These are phyloP conservation scores for Lepidocolaptes lacrymiger DNA, from an alignment of 2,797 vertebrate genomes.

Conservation along the genomic window DNA sequence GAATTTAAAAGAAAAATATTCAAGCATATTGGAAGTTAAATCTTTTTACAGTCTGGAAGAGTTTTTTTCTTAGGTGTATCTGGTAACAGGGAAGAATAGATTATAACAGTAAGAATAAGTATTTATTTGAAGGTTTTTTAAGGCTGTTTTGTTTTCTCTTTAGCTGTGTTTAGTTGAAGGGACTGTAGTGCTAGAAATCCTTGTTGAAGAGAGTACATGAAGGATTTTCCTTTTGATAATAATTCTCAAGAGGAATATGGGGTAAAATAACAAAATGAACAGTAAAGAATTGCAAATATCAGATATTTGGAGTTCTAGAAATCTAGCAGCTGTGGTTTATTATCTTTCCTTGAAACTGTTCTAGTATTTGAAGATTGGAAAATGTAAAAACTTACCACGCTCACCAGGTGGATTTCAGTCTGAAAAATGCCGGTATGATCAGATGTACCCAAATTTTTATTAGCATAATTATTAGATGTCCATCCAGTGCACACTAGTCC, in stretches of 20 bases:
- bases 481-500: background rate
- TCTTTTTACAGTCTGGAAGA: background rate
- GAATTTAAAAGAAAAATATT: background rate
- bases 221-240: background rate
- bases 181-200: background rate
- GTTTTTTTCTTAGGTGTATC: background rate
- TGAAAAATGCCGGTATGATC: background rate
- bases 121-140: background rate
- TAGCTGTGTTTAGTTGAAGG: background rate
- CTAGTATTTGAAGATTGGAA: background rate
- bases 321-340: background rate
- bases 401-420: background rate
- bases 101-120: background rate
- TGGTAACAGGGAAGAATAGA: background rate
- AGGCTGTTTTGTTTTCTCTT: background rate
- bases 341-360: background rate
- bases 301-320: background rate
- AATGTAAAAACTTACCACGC: background rate
- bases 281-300: background rate
- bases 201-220: background rate
- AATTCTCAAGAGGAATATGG: background rate
- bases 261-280: background rate
- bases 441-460: background rate
- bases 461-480: background rate
- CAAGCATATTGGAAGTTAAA: background rate